Evolutionary conservation across 2,797 vertebrate genomes (phyloP), one percentile per base, ranked within the genome.

Genomic region (Rhincodon typus): DNA sequence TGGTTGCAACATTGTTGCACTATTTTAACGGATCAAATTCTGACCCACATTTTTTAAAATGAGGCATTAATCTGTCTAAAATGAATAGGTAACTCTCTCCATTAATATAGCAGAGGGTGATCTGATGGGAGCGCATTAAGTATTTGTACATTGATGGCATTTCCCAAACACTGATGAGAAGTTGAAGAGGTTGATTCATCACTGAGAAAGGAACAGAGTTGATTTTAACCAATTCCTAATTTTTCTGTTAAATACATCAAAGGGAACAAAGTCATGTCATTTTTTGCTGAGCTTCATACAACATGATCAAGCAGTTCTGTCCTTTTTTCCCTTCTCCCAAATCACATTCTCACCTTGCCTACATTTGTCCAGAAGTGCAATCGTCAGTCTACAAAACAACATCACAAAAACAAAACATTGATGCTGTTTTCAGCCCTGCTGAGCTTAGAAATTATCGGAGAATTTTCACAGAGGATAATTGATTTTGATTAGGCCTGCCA

Each of bases 401-500:
- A 15, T 25, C 17, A 46, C 23, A 72, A 72, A 53, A 94, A 15
- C 70, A 77, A 57, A 95, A 30, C 42, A 95, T 57, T 34, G 94
- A 93, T 93, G 69, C 69, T 93, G 19, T 93, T 69, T 27, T 21
- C 62, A 25, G n/a, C 12, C 66, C 66, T 25, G 66, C 21, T 25
- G 66, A 21, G 62, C 42, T 19, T 46, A 74, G 46, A 57, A 77
- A 95, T 95, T 95, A 95, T 77, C 27, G 30, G 70, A 46, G 70
- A 77, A 77, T 74, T 95, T 57, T 21, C 69, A 53, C 17, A 8
- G 12, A 21, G 15, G 17, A 25, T 74, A 77, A 95, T 50, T 95
- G 94, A 95, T 95, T 95, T 30, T 95, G 94, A 95, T 95, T 77
- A 57, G 50, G 53, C 34, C 70, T 95, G 94, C 94, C 42, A 77